These are phyloP conservation scores for Sebastes minor DNA, from an alignment of 2,797 vertebrate species.

Conservation along the genomic window DNA sequence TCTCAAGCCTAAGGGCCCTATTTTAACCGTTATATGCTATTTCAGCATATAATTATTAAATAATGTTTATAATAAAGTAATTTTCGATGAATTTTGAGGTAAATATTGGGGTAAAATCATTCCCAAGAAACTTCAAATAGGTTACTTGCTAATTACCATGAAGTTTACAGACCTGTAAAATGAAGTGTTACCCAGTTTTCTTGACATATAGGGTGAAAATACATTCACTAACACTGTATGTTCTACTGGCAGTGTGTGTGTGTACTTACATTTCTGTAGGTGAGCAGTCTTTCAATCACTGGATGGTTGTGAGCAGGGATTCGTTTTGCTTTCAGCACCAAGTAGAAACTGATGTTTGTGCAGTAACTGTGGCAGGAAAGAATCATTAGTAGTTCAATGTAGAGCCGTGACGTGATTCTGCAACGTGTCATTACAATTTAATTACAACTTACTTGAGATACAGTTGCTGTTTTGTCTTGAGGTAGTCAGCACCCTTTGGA, in stretches of 20 bases:
- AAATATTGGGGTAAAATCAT: too few species aligned
- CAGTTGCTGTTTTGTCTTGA: conserved; percentile 91
- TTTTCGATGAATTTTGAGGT: too few species aligned
- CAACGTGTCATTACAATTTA: neutral
- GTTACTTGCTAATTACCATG: too few species aligned
- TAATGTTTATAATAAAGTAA: too few species aligned
- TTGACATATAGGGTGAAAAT: neutral
- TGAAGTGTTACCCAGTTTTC: too few species aligned
- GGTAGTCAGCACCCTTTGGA: conserved; percentile 84
- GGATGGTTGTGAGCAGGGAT: conserved; percentile 91
- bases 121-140: too few species aligned
- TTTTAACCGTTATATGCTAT: too few species aligned
- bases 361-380: conserved; percentile 85
- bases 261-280: conserved; percentile 88
- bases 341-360: conserved; percentile 95
- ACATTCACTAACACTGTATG: neutral
- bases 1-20: too few species aligned
- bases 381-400: neutral
- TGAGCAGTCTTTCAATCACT: conserved; percentile 91
- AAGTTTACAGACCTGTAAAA: too few species aligned
- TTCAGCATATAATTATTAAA: too few species aligned
- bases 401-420: neutral
- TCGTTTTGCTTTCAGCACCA: conserved; percentile 92
- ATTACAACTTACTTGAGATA: conserved; percentile 88
- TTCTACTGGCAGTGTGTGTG: neutral